These are phyloP conservation scores for Andrena marginata DNA, from an alignment of 2,888 invertebrate genomes.

Conservation along the genomic window DNA sequence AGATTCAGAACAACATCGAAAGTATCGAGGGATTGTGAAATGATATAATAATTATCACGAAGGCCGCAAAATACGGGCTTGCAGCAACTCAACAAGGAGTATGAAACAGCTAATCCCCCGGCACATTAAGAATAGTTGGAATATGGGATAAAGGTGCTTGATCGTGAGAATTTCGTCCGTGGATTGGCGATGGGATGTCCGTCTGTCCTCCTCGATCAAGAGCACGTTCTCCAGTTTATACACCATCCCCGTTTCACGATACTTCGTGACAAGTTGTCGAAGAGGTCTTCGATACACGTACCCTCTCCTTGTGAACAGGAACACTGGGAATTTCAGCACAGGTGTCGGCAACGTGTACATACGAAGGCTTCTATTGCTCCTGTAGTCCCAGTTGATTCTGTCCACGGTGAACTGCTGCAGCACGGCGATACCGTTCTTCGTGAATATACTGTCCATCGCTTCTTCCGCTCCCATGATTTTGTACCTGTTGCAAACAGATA, in stretches of 20 bases:
- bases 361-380: conserved; percentile 43
- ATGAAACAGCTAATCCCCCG: conserved; percentile 18
- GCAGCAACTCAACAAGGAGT: conserved; percentile 33
- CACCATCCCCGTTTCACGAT: conserved; percentile 53
- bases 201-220: conserved; percentile 42
- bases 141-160: conserved; percentile 34
- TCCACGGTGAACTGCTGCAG: conserved; percentile 44
- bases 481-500: conserved; percentile 49
- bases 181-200: not conserved
- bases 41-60: not conserved
- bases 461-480: conserved; percentile 19
- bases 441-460: conserved; percentile 25
- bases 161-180: conserved; percentile 46
- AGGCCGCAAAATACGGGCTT: not conserved
- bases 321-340: conserved; percentile 40
- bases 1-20: too few species aligned
- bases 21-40: too few species aligned
- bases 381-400: conserved; percentile 53
- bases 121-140: conserved; percentile 39
- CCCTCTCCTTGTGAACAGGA: conserved; percentile 51
- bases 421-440: conserved; percentile 28
- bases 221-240: conserved; percentile 24
- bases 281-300: conserved; percentile 46
- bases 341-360: conserved; percentile 39
- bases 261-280: conserved; percentile 29